A percentile compares a stretch with the other conserved stretches of the same genome.
Evolutionary conservation across 2,888 invertebrate species (phyloP).

Genomic region (Hecatera dysodea): DNA sequence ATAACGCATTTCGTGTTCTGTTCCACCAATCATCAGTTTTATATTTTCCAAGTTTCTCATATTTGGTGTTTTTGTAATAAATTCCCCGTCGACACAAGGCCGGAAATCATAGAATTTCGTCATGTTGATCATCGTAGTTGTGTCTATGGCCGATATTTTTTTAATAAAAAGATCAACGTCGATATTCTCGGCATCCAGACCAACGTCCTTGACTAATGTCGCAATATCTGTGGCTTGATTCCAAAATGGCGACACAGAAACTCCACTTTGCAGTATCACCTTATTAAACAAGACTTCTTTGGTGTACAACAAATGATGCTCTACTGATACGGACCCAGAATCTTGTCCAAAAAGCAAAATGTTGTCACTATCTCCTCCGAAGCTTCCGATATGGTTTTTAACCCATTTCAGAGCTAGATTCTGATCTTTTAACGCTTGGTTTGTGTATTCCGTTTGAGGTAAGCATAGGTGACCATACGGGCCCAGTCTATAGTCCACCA

Average conservation of each 20-base stretch:
- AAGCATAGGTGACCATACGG: conserved; percentile 47
- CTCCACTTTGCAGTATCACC: conserved; percentile 52
- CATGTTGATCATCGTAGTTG: conserved; percentile 13
- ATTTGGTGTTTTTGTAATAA: neutral
- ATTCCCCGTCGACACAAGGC: conserved; percentile 27
- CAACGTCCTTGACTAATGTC: conserved; percentile 24
- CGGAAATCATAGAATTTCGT: conserved; percentile 24
- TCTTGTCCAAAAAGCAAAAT: conserved; percentile 45
- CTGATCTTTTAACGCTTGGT: conserved; percentile 55
- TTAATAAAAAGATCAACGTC: conserved; percentile 9
- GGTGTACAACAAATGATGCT: conserved; percentile 22
- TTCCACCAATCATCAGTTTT: conserved; percentile 37
- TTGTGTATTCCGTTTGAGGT: conserved; percentile 26
- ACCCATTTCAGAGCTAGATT: conserved; percentile 48
- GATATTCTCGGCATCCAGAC: conserved; percentile 18
- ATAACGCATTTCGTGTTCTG: conserved; percentile 24
- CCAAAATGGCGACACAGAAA: neutral
- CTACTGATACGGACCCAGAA: conserved; percentile 34
- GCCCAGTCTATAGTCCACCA: conserved; percentile 50
- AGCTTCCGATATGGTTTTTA: conserved; percentile 43
- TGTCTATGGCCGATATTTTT: conserved; percentile 18
- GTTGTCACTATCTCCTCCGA: conserved; percentile 44
- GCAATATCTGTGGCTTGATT: neutral
- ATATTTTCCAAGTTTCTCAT: conserved; percentile 18
- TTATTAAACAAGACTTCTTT: conserved; percentile 36